phyloP scores from a whole-genome alignment of 2,888 invertebrate genomes.

The Lasius platythorax region DNA sequence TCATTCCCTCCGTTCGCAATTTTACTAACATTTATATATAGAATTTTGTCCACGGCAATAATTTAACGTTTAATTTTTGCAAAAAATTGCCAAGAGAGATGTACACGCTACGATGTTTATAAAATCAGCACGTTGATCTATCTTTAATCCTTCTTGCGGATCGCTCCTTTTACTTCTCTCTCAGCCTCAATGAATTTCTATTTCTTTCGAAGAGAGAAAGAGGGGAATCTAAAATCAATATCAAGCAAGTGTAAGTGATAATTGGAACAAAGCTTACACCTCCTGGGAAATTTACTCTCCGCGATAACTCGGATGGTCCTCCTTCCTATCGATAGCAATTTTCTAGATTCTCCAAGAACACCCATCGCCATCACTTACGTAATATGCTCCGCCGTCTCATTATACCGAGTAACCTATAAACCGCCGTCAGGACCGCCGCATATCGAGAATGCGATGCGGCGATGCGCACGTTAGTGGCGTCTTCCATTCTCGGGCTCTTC shows the following conservation, averaged over 20 bases:
- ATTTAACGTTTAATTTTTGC: neutral
- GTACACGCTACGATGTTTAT: neutral
- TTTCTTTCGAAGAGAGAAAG: neutral
- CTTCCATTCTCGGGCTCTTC: conserved; percentile 33
- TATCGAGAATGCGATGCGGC: conserved; percentile 13
- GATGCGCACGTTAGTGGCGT: conserved; percentile 34
- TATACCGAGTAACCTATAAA: conserved; percentile 30
- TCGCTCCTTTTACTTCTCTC: neutral
- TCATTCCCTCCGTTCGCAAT: neutral
- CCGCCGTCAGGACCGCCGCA: conserved; percentile 1
- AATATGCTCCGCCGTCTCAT: conserved; percentile 24
- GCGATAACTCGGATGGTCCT: neutral
- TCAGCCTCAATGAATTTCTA: conserved; percentile 10
- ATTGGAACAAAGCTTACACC: conserved; percentile 38
- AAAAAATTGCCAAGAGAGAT: neutral
- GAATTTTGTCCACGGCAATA: no score
- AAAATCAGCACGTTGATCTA: neutral
- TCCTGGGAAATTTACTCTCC: conserved; percentile 47
- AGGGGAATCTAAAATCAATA: conserved; percentile 33
- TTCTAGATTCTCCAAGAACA: conserved; percentile 34
- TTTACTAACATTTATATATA: neutral
- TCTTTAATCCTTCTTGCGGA: neutral
- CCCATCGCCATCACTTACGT: conserved; percentile 27
- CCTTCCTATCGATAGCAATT: conserved; percentile 36
- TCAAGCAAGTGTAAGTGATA: conserved; percentile 36